A percentile compares a stretch with the other conserved stretches of the same genome.
Conservation (phyloP, 2,113 vertebrate genomes). For the Sturnira hondurensis region DNA sequence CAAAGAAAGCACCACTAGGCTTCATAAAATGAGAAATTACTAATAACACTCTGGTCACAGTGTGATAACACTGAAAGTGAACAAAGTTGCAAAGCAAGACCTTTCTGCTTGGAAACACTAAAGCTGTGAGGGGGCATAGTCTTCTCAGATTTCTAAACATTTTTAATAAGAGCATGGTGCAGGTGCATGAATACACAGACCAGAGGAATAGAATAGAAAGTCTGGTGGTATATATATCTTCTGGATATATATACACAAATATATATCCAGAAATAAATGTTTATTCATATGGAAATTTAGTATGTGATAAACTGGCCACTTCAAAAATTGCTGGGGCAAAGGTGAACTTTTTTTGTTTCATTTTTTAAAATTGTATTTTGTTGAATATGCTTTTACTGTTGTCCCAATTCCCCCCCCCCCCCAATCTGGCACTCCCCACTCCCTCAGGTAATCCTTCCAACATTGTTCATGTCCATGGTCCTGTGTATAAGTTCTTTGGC, state of each 20-base stretch:
- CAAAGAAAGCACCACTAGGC: not conserved
- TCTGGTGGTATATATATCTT: not conserved
- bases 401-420: too few relatives aligned
- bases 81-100: not conserved
- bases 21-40: not conserved
- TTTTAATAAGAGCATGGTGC: not conserved
- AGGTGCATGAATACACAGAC: not conserved
- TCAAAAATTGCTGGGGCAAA: not conserved
- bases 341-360: not conserved
- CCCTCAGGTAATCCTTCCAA: too few relatives aligned
- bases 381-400: too few relatives aligned
- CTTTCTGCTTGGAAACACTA: not conserved
- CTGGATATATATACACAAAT: not conserved
- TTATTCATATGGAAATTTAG: not conserved
- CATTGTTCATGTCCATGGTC: too few relatives aligned
- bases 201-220: not conserved
- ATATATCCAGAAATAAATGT: not conserved
- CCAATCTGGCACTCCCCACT: too few relatives aligned
- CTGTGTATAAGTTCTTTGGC: too few relatives aligned
- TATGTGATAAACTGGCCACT: not conserved
- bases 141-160: not conserved
- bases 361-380: too few relatives aligned
- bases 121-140: not conserved
- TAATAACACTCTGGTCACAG: not conserved
- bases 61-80: not conserved